phyloP scores from a whole-genome alignment of 2,797 vertebrate genomes.

The Psittacula derbiana region DNA sequence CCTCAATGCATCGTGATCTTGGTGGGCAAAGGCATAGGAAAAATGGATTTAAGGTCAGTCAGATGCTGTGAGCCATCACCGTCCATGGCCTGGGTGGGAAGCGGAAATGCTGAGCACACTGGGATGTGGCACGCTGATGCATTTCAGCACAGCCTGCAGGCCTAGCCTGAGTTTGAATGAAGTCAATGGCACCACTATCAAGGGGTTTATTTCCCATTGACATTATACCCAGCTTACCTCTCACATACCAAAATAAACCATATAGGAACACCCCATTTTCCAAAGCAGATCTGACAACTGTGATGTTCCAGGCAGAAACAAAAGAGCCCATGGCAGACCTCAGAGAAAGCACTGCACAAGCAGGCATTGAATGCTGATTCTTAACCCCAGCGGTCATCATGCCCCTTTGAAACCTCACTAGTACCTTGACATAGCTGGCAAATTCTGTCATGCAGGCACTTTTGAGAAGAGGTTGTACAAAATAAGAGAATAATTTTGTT shows the following conservation, averaged over 20 bases:
- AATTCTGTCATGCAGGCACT: slow-evolving; percentile 41
- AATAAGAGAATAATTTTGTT: slow-evolving; percentile 24
- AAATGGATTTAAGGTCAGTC: neutral
- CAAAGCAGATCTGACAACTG: neutral
- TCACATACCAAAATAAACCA: neutral
- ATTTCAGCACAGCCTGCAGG: neutral
- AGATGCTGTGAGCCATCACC: neutral
- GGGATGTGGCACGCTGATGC: neutral
- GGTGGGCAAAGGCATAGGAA: neutral
- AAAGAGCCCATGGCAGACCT: neutral
- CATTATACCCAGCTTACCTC: neutral
- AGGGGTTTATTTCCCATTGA: neutral
- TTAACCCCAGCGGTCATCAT: neutral
- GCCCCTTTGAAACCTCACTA: slow-evolving; percentile 8
- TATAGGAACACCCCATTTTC: neutral
- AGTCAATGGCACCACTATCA: neutral
- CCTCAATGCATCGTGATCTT: neutral
- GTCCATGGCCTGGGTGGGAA: neutral
- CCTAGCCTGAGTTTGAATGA: neutral
- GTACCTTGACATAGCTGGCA: slow-evolving; percentile 24
- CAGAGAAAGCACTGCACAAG: neutral
- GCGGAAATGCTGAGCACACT: neutral
- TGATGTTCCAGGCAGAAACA: neutral
- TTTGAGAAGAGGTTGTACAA: slow-evolving; percentile 27
- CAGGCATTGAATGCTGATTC: neutral